phyloP scores from a whole-genome alignment of 2,113 vertebrate species.

The Eonycteris spelaea region DNA sequence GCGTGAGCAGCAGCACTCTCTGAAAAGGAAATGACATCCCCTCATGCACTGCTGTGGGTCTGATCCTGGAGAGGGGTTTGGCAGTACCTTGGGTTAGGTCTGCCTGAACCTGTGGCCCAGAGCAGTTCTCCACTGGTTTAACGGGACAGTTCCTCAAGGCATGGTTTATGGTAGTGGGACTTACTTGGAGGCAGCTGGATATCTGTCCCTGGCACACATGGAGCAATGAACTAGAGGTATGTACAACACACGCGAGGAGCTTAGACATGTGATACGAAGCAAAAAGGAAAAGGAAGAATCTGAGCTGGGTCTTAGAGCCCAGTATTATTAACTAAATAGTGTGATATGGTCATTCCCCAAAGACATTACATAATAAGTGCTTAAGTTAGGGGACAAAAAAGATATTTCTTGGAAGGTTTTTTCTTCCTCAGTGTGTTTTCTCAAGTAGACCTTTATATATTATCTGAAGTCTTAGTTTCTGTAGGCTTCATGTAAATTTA shows the following conservation, averaged over 20 bases:
- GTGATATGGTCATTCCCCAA: neutral
- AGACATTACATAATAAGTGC: neutral
- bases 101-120: neutral
- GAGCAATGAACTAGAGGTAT: neutral
- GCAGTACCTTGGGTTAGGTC: neutral
- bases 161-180: too few species aligned
- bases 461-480: conserved; percentile 6
- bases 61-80: neutral
- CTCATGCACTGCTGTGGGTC: neutral
- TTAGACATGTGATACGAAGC: neutral
- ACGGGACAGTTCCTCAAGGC: neutral
- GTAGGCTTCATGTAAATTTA: neutral
- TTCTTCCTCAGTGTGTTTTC: neutral
- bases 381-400: neutral
- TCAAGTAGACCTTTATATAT: neutral
- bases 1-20: neutral
- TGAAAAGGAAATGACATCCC: fast-evolving
- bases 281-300: neutral
- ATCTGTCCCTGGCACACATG: too few species aligned
- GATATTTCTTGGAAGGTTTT: neutral
- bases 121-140: fast-evolving
- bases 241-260: fast-evolving
- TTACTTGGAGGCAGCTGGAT: neutral
- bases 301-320: neutral
- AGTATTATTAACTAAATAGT: neutral